phyloP scores from a whole-genome alignment of 2,888 invertebrate genomes.

The Andricus curvator region DNA sequence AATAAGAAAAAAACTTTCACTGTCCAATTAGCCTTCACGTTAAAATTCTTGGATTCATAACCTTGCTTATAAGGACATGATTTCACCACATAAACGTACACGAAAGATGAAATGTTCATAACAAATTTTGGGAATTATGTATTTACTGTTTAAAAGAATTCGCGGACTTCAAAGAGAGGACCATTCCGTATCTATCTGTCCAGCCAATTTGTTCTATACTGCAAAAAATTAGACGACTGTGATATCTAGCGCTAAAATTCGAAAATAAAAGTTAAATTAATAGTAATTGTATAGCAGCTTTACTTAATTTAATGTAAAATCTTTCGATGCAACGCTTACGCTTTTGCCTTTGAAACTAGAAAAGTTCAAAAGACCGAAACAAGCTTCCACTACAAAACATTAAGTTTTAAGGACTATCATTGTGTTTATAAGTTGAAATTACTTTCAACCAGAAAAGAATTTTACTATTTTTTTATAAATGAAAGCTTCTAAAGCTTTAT shows the following conservation, averaged over 20 bases:
- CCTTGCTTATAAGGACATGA: constrained; percentile 31
- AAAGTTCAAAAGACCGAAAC: too few species aligned
- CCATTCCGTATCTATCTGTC: constrained; percentile 60
- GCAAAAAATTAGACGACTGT: constrained; percentile 23
- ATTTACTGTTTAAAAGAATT: constrained; percentile 64
- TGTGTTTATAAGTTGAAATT: too few species aligned
- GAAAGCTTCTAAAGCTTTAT: too few species aligned
- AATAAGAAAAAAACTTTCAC: constrained; percentile 1
- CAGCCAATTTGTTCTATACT: constrained; percentile 44
- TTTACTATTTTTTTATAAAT: too few species aligned
- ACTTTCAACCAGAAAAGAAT: too few species aligned
- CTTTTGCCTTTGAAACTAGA: neutral
- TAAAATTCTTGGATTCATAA: constrained; percentile 20
- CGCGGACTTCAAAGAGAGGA: constrained; percentile 55
- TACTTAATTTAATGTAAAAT: neutral
- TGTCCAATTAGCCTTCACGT: constrained; percentile 15
- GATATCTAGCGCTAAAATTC: neutral
- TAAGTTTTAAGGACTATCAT: too few species aligned
- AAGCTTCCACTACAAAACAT: too few species aligned
- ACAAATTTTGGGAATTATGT: constrained; percentile 45
- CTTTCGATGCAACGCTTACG: neutral
- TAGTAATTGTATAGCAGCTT: neutral
- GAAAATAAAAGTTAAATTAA: neutral
- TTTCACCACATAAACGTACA: constrained; percentile 40
- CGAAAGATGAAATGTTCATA: constrained; percentile 36